Evolutionary conservation across 2,888 invertebrate genomes (phyloP).

Genomic region (Tridacna gigas): DNA sequence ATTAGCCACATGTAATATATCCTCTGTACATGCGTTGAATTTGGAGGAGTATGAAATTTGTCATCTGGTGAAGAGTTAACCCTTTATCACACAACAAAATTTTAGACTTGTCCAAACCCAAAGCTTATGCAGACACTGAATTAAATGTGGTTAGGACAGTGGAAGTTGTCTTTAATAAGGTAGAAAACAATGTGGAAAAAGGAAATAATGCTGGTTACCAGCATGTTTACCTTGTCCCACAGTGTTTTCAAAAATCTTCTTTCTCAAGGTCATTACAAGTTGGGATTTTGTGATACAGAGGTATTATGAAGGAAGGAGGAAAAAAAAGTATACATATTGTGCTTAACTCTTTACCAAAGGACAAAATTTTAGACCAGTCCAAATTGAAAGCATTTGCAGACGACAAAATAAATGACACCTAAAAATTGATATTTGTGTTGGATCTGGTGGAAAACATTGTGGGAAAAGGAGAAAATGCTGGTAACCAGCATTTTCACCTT

Average conservation of each 20-base stretch:
- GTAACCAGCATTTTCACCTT: not conserved
- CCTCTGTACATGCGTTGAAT: too few relatives aligned
- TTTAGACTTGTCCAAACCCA: too few relatives aligned
- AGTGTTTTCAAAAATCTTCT: not conserved
- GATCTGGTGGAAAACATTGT: not conserved
- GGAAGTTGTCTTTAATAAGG: too few relatives aligned
- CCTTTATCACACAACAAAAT: too few relatives aligned
- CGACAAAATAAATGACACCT: not conserved
- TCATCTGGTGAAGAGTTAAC: too few relatives aligned
- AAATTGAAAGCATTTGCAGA: too few relatives aligned
- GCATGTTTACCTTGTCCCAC: not conserved
- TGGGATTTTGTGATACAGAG: not conserved
- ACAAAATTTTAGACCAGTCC: too few relatives aligned
- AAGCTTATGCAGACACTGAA: not conserved
- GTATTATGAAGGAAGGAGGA: not conserved
- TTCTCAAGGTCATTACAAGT: too few relatives aligned
- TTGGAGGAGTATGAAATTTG: too few relatives aligned
- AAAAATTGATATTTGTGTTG: not conserved
- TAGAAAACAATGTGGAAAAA: not conserved
- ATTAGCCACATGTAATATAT: too few relatives aligned
- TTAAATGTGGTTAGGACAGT: too few relatives aligned
- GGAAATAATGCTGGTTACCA: not conserved
- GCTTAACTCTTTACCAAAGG: not conserved
- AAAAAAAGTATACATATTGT: not conserved
- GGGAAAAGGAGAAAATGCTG: not conserved